phyloP scores from a whole-genome alignment of 2,888 invertebrate species.

The Cetonia aurata region DNA sequence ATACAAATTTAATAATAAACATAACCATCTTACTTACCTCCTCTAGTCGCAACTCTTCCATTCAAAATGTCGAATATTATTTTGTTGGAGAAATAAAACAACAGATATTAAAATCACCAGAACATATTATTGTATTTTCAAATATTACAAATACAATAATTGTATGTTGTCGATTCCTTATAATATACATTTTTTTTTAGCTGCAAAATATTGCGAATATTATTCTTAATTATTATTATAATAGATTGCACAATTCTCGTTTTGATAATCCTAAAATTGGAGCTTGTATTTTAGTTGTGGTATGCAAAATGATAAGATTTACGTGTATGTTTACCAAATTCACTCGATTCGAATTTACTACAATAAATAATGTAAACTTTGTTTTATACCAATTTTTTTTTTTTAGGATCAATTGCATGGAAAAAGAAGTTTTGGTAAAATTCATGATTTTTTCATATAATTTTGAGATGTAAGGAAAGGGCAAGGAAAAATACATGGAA shows the following conservation, averaged over 20 bases:
- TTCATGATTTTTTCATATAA: too few relatives aligned
- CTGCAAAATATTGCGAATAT: constrained; percentile 60
- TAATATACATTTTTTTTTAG: constrained; percentile 60
- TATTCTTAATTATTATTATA: constrained; percentile 50
- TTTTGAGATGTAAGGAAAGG: too few relatives aligned
- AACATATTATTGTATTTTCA: constrained; percentile 63
- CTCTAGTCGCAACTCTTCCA: neutral
- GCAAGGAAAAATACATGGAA: too few relatives aligned
- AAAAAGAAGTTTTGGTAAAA: too few relatives aligned
- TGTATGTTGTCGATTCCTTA: constrained; percentile 55
- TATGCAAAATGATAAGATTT: constrained; percentile 34
- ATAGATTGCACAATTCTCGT: constrained; percentile 64
- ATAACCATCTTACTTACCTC: constrained; percentile 10
- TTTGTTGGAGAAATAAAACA: constrained; percentile 16
- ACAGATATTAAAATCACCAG: constrained; percentile 52
- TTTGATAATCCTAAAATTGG: constrained; percentile 52
- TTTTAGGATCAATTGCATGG: too few relatives aligned
- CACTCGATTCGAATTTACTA: too few relatives aligned
- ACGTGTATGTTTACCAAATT: neutral
- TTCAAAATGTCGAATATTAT: constrained; percentile 8
- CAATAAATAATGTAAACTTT: too few relatives aligned
- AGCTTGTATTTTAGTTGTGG: constrained; percentile 36
- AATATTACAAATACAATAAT: constrained; percentile 65
- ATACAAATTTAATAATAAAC: neutral
- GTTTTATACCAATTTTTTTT: too few relatives aligned